Base-by-base conservation (phyloP, 2,113 vertebrate species). In the Apus apus region DNA sequence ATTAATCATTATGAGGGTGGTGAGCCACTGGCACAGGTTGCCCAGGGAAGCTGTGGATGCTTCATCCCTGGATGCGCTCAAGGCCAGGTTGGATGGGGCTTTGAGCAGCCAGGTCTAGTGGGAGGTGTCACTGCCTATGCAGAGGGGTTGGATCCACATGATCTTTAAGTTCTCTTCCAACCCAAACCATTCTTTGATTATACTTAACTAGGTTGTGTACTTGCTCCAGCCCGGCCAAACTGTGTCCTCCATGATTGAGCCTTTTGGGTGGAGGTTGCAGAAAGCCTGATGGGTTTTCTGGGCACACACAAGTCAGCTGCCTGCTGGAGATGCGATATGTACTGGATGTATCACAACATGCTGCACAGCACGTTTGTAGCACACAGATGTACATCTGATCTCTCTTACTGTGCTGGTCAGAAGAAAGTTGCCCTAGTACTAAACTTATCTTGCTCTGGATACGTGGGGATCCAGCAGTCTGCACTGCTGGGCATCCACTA, bases 261-360 rank as follows among this genome's bases (percentile, higher is more conserved):
- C 9, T 11, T 51, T 32, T 9, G 1, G 21, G 43, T 27, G 34
- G 30, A 57, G 7, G 60, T 1, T 60, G 53, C 25, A 46, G 29
- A 10, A 21, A 40, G 38, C 11, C 53, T 40, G 60, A 34, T 7
- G 15, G 43, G 16, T 6, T 32, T 17, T 15, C 15, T 5, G 11
- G 13, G 36, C 32, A 32, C 11, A 32, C 30, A 7, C 17, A 57
- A 57, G 17, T 62, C 23, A 25, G 17, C 38, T 56, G 26, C 34
- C 34, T 1, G 0, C 40, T 43, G n/a, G 46, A 40, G 34, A 15
- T 13, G 67, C 32, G 20, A 20, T 21, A 8, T 1, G 9, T 53
- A 17, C 16, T 23, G 34, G 14, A 34, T 34, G 29, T 54, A 13
- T 40, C 61, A 27, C 26, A 13, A 22, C 50, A 8, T 5, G 5